Base-by-base conservation (phyloP, 2,113 vertebrate genomes). In the Oryzias melastigma region DNA sequence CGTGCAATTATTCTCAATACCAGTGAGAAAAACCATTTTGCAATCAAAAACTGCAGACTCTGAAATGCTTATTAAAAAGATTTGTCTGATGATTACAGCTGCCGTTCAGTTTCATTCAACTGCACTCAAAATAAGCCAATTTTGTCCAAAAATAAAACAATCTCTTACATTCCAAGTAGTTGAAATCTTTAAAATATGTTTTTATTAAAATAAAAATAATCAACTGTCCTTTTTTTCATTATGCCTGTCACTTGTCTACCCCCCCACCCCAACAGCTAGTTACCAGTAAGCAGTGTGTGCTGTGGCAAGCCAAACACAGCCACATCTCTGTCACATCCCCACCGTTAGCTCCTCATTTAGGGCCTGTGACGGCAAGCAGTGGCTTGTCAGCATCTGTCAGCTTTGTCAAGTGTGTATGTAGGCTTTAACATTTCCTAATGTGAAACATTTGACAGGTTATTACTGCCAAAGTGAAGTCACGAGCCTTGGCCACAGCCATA, bases 391-490 rank as follows among this genome's bases (percentile, higher is more conserved):
- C 81, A 77, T 85, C 80, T 87, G 88, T 87, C 85, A 87, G 80
- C 65, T 79, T 75, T 88, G 85, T 84, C 86, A 77, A 77, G 80
- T 81, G 78, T 77, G 67, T 78, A 81, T 86, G 85, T 82, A 78
- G 81, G 74, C 80, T 83, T 84, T 84, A 74, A 87, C 80, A 44
- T 78, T 75, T 70, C 82, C 76, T 82, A 82, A 87, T 87, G 75
- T 74, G 77, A 75, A 83, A 66, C 78, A 64, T 76, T 78, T 89
- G 86, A 88, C 83, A 88, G 86, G 85, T 88, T 87, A 86, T 89
- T 87, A 88, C 74, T 70, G 85, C 73, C 77, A 84, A 63, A 77
- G 66, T 81, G 65, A 68, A 82, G 83, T 80, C 79, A 68, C 78
- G 73, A 79, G 85, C 72, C 77, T 80, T 85, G 84, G 87, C 88